Percentiles rank a stretch among this genome's conserved stretches.
Conservation (phyloP, 2,797 vertebrate genomes). For the Melanotaenia pygmaea region DNA sequence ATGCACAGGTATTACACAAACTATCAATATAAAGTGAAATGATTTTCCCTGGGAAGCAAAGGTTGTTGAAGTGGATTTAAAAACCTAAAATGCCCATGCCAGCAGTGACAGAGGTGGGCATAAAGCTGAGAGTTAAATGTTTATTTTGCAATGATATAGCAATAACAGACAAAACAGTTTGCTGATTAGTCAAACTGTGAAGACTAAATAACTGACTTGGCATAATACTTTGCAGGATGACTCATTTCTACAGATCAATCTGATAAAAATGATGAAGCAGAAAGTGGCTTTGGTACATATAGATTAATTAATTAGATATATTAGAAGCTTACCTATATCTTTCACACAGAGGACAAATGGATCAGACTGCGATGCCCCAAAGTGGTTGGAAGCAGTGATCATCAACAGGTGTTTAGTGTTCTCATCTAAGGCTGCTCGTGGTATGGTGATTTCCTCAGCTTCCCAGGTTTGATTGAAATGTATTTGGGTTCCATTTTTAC, state of each 20-base stretch:
- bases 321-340: constrained; percentile 79
- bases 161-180: constrained; percentile 4
- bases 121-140: neutral
- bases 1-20: too few relatives aligned
- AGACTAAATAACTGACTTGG: constrained; percentile 4
- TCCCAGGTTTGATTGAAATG: constrained; percentile 6
- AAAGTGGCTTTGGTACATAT: neutral
- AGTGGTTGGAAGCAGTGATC: constrained; percentile 81
- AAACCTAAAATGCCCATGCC: neutral
- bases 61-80: neutral
- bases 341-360: constrained; percentile 66
- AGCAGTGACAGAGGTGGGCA: neutral
- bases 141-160: constrained; percentile 6
- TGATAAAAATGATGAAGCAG: neutral
- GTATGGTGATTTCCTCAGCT: constrained; percentile 38
- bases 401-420: constrained; percentile 65
- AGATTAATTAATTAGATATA: neutral
- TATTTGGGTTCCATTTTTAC: constrained; percentile 55
- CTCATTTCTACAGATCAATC: constrained; percentile 10
- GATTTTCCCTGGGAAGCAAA: too few relatives aligned
- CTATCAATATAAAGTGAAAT: too few relatives aligned
- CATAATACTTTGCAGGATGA: constrained; percentile 17
- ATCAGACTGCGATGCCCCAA: constrained; percentile 80
- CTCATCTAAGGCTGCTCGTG: constrained; percentile 44
- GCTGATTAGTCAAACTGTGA: constrained; percentile 41